phyloP scores from a whole-genome alignment of 2,888 invertebrate species.

The Noctua fimbriata region DNA sequence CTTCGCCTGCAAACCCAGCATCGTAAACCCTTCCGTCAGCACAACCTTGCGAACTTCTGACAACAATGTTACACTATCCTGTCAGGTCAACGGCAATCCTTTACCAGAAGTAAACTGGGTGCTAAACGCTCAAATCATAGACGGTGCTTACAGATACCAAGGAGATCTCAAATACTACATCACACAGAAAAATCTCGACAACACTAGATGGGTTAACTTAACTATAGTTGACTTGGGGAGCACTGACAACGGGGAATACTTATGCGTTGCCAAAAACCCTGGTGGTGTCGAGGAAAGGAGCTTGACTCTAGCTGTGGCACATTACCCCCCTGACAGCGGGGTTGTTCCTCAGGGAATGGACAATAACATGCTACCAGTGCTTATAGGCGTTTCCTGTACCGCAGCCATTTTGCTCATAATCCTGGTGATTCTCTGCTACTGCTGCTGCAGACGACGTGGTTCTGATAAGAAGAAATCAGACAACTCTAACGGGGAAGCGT shows the following conservation, averaged over 20 bases:
- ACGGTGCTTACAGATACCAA: slow-evolving; percentile 87
- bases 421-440: slow-evolving; percentile 89
- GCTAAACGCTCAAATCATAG: slow-evolving; percentile 91
- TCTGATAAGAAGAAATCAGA: slow-evolving; percentile 91
- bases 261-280: slow-evolving; percentile 95
- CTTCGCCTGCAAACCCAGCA: slow-evolving; percentile 95
- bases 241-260: slow-evolving; percentile 93
- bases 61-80: slow-evolving; percentile 93
- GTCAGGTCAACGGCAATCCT: slow-evolving; percentile 94
- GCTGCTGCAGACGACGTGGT: slow-evolving; percentile 89
- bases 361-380: slow-evolving; percentile 89
- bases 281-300: slow-evolving; percentile 95
- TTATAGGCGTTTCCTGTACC: slow-evolving; percentile 88
- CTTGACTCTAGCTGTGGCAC: slow-evolving; percentile 91
- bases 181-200: slow-evolving; percentile 79
- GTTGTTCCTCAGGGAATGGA: slow-evolving; percentile 89
- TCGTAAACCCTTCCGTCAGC: slow-evolving; percentile 91
- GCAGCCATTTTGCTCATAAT: slow-evolving; percentile 88
- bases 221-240: slow-evolving; percentile 91
- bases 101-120: slow-evolving; percentile 94
- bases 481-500: slow-evolving; percentile 92
- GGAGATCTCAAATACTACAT: slow-evolving; percentile 88
- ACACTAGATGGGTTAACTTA: slow-evolving; percentile 92
- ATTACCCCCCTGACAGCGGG: slow-evolving; percentile 82
- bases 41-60: slow-evolving; percentile 91